phyloP scores from a whole-genome alignment of 2,113 vertebrate genomes.

The Proterorhinus semilunaris region DNA sequence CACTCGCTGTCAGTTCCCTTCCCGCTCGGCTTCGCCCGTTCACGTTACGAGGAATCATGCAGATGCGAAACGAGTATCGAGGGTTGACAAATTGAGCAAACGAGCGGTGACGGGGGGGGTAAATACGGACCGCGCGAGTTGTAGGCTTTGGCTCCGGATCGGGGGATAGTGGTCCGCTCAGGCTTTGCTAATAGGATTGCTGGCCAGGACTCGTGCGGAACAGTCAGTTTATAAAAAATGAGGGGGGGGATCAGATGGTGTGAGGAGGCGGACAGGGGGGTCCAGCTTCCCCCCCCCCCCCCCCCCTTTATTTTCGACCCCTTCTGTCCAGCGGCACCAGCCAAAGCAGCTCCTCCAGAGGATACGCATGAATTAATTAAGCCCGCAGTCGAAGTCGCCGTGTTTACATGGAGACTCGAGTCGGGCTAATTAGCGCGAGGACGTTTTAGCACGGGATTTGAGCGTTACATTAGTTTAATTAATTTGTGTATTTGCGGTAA shows the following conservation, averaged over 20 bases:
- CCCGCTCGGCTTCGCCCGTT: conserved; percentile 11
- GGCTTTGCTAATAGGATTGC: conserved; percentile 70
- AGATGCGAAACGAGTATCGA: neutral
- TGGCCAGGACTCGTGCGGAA: conserved; percentile 39
- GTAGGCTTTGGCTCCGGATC: neutral
- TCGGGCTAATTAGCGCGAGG: neutral
- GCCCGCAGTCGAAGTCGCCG: neutral
- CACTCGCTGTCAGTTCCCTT: conserved; percentile 7
- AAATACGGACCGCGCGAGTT: neutral
- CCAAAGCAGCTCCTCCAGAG: conserved; percentile 55
- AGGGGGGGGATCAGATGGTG: conserved; percentile 64
- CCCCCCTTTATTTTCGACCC: conserved; percentile 48
- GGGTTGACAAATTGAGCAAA: neutral
- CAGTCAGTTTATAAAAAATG: conserved; percentile 35
- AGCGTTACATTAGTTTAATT: neutral
- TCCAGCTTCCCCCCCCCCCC: conserved; percentile 57
- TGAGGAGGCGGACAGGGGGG: conserved; percentile 55
- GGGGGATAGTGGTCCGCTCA: conserved; percentile 38
- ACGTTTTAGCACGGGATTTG: neutral
- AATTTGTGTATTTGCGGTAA: neutral
- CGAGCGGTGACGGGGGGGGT: neutral
- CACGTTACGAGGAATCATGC: neutral
- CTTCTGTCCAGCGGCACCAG: conserved; percentile 51
- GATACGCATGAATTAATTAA: conserved; percentile 34
- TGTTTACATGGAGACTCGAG: neutral